Percentiles rank a stretch among this genome's conserved stretches.
Conservation (phyloP, 2,888 invertebrate species). For the Hydraecia micacea region DNA sequence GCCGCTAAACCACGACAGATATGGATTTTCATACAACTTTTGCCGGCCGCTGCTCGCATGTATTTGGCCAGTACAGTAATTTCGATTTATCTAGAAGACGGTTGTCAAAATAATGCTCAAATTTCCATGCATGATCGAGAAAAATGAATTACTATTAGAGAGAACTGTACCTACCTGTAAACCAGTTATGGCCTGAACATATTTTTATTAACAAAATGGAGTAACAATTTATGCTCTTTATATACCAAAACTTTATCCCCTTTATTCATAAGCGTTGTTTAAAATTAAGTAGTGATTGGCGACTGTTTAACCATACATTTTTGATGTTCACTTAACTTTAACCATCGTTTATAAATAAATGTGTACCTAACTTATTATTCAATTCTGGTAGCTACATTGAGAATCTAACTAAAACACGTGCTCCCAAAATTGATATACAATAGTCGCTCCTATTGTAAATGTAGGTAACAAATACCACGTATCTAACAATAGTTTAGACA, state of each 20-base stretch:
- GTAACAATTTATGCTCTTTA: not conserved
- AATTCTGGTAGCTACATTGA: not conserved
- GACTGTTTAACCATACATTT: not conserved
- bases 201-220: not conserved
- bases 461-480: not conserved
- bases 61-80: no score
- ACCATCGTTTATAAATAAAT: no score
- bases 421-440: not conserved
- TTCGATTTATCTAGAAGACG: no score
- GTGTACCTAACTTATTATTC: not conserved
- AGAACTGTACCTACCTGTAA: not conserved
- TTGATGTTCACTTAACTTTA: no score
- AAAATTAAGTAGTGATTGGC: not conserved
- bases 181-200: no score
- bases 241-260: not conserved
- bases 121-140: no score
- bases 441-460: not conserved
- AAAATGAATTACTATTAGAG: no score
- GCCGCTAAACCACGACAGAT: no score
- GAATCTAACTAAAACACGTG: not conserved
- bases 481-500: conserved; percentile 36
- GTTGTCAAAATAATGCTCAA: no score
- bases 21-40: no score
- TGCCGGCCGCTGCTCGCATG: no score
- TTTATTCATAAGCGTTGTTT: not conserved